Evolutionary conservation across 2,797 vertebrate genomes (phyloP).

Genomic region (Mus minutoides): DNA sequence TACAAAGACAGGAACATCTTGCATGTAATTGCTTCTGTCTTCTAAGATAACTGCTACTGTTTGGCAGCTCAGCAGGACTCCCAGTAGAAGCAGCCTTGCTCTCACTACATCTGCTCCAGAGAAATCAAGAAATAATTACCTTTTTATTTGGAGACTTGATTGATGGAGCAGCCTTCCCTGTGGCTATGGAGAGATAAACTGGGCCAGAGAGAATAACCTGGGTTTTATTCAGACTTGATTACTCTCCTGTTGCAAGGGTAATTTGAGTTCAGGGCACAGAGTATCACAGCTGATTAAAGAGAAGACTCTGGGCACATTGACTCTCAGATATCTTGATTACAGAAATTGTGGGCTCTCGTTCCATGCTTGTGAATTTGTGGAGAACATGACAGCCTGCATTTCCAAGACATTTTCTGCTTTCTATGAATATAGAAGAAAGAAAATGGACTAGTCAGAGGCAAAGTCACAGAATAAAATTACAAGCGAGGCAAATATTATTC

Average conservation of each 20-base stretch:
- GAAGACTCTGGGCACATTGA: constrained; percentile 45
- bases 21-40: constrained; percentile 71
- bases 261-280: constrained; percentile 41
- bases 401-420: not conserved
- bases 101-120: constrained; percentile 61
- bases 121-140: constrained; percentile 81
- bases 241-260: constrained; percentile 45
- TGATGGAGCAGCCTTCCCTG: constrained; percentile 66
- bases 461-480: not conserved
- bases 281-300: constrained; percentile 63
- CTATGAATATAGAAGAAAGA: not conserved
- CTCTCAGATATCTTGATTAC: constrained; percentile 54
- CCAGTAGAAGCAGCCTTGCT: constrained; percentile 66
- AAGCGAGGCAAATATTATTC: not conserved
- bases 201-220: constrained; percentile 55
- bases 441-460: not conserved
- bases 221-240: constrained; percentile 61
- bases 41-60: constrained; percentile 60
- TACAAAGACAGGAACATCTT: constrained; percentile 59
- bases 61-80: constrained; percentile 57
- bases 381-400: not conserved
- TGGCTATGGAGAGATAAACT: constrained; percentile 63
- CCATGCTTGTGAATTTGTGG: not conserved
- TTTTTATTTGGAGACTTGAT: constrained; percentile 76
- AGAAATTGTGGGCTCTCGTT: not conserved